These are phyloP conservation scores for Tinea trinotella DNA, from an alignment of 2,888 invertebrate genomes.

Conservation along the genomic window DNA sequence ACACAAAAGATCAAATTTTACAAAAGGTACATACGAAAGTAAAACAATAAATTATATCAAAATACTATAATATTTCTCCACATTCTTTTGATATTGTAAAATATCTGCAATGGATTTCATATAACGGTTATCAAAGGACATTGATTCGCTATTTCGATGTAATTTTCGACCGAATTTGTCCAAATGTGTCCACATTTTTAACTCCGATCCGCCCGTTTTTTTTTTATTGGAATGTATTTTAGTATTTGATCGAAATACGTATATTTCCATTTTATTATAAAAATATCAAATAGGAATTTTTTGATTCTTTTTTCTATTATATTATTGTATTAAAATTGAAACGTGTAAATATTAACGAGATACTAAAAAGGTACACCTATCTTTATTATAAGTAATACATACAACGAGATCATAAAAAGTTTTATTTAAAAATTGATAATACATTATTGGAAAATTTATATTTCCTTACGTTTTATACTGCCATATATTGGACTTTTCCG, in stretches of 20 bases:
- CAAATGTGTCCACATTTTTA: conserved; percentile 55
- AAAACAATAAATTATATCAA: no score
- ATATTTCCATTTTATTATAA: conserved; percentile 1
- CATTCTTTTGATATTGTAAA: neutral
- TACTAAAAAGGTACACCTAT: no score
- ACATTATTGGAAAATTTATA: conserved; percentile 32
- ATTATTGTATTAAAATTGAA: no score
- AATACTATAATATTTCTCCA: no score
- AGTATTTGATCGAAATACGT: conserved; percentile 35
- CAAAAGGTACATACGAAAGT: no score
- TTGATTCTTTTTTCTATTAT: no score
- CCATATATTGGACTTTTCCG: conserved; percentile 55
- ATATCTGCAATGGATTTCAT: conserved; percentile 30
- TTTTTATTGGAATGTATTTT: conserved; percentile 55
- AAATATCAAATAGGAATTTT: neutral
- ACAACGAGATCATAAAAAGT: neutral
- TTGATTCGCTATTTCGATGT: conserved; percentile 49
- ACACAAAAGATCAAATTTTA: no score
- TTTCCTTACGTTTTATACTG: conserved; percentile 52
- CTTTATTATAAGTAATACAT: no score
- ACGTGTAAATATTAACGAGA: no score
- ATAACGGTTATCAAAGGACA: conserved; percentile 47
- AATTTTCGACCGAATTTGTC: conserved; percentile 56
- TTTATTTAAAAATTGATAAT: neutral
- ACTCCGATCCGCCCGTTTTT: conserved; percentile 41